These are phyloP conservation scores for Rutilus rutilus DNA, from an alignment of 2,113 vertebrate genomes.

Conservation along the genomic window DNA sequence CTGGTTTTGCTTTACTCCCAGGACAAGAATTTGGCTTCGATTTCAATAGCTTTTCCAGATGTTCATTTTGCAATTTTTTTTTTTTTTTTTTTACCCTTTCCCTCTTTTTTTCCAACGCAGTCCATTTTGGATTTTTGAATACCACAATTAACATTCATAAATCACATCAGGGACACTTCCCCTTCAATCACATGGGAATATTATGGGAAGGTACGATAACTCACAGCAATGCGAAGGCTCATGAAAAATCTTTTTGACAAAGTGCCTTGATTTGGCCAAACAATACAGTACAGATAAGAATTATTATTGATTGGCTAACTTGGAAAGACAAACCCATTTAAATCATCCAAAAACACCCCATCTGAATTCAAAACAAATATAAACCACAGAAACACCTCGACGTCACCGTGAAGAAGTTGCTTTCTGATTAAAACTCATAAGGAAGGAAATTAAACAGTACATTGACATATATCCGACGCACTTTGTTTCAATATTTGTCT, in stretches of 20 bases:
- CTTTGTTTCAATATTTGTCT: constrained; percentile 18
- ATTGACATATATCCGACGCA: not conserved
- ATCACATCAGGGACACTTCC: constrained; percentile 80
- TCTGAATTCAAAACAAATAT: constrained; percentile 24
- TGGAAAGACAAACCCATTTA: not conserved
- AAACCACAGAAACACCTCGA: not conserved
- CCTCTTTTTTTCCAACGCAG: constrained; percentile 55
- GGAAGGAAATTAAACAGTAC: constrained; percentile 15
- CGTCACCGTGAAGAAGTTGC: not conserved
- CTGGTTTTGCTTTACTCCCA: constrained; percentile 75
- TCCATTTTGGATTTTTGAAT: constrained; percentile 76
- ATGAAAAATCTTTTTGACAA: constrained; percentile 62
- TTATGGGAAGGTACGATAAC: constrained; percentile 73
- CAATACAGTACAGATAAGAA: constrained; percentile 5
- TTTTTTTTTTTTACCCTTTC: constrained; percentile 55
- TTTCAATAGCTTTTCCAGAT: constrained; percentile 79
- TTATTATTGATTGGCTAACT: constrained; percentile 35
- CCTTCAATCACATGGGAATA: constrained; percentile 75
- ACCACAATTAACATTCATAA: constrained; percentile 79
- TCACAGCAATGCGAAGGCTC: constrained; percentile 74
- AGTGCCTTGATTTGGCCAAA: constrained; percentile 65
- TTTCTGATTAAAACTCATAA: constrained; percentile 34
- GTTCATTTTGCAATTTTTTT: constrained; percentile 69
- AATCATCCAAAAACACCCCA: constrained; percentile 19
- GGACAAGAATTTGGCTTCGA: constrained; percentile 75